Evolutionary conservation across 2,888 invertebrate species (phyloP).

Genomic region (Augiades crinisus): DNA sequence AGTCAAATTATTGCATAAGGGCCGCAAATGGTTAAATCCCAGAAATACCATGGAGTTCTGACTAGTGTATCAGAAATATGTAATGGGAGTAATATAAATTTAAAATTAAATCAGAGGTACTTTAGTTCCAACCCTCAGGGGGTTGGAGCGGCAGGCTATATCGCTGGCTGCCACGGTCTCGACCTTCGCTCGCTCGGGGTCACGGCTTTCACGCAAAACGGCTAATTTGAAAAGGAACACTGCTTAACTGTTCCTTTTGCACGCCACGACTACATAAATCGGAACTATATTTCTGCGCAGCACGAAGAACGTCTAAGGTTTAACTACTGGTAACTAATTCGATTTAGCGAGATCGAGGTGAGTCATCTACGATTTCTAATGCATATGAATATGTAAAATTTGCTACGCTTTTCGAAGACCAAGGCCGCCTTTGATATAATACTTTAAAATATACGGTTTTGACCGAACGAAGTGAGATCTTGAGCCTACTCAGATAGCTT

Average conservation of each 20-base stretch:
- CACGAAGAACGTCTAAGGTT: conserved; percentile 39
- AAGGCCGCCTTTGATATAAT: conserved; percentile 5
- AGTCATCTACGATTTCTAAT: conserved; percentile 34
- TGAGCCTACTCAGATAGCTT: too few species aligned
- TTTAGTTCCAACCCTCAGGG: conserved; percentile 7
- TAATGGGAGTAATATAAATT: conserved; percentile 6
- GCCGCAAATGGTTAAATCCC: too few species aligned
- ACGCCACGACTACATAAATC: conserved; percentile 46
- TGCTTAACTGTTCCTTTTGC: conserved; percentile 48
- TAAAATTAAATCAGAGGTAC: conserved; percentile 14
- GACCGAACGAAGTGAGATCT: too few species aligned
- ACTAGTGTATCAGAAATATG: too few species aligned
- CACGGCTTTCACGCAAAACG: conserved; percentile 56
- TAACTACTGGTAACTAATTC: conserved; percentile 5
- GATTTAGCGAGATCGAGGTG: conserved; percentile 6
- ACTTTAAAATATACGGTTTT: too few species aligned
- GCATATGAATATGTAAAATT: neutral
- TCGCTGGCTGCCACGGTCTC: conserved; percentile 59
- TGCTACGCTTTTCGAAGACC: neutral
- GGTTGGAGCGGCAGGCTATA: conserved; percentile 36
- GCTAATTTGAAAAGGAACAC: conserved; percentile 51
- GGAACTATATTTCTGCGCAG: conserved; percentile 41
- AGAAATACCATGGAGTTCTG: too few species aligned
- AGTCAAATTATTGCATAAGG: neutral
- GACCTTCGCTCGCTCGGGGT: conserved; percentile 56